Evolutionary conservation across 2,888 invertebrate species (phyloP), one percentile per base, ranked within the genome.

Genomic region (Lordiphosa fenestrarum): DNA sequence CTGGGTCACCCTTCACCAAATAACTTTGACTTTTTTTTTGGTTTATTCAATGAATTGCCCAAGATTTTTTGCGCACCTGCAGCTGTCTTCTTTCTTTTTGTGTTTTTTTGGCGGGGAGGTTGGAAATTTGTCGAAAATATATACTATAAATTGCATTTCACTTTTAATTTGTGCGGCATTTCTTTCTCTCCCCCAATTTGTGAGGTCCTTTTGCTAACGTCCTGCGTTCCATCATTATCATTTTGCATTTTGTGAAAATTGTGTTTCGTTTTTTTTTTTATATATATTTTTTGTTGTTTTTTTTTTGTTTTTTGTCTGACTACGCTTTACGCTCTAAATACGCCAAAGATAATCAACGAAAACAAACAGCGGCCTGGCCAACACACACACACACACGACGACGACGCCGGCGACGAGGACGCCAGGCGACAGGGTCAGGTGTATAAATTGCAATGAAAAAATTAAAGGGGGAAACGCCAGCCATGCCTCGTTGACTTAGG

Each of bases 321-420:
- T 82, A 77, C 82, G 76, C 85, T 88, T 87, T 87, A 88, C 88
- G 87, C 87, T 87, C 87, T 87, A 87, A 85, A 87, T 87, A 87
- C 88, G 86, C 86, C 73, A 65, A 78, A 87, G 84, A 87, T 84
- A 88, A 87, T 87, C 85, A 87, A 78, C 85, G 69, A 77, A 83
- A 82, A 81, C 80, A 81, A 80, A 80, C 86, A 80, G 67, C 59
- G 67, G 46, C 44, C 10, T 23, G 49, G 48, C 10, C 48, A 37
- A 13, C 36, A 37, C 36, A 23, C 48, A 37, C 21, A 41, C 15
- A 6, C 3, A 15, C 5, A 7, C 13, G 40, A 6, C 10, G 47
- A 12, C 15, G 21, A 21, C 41, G 21, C 1, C 38, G 48, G 7
- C 4, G 36, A 12, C 10, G 48, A 30, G 30, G 30, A 30, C 30